These are phyloP conservation scores for Sphaeramia orbicularis DNA, from an alignment of 2,797 vertebrate species.

Conservation along the genomic window DNA sequence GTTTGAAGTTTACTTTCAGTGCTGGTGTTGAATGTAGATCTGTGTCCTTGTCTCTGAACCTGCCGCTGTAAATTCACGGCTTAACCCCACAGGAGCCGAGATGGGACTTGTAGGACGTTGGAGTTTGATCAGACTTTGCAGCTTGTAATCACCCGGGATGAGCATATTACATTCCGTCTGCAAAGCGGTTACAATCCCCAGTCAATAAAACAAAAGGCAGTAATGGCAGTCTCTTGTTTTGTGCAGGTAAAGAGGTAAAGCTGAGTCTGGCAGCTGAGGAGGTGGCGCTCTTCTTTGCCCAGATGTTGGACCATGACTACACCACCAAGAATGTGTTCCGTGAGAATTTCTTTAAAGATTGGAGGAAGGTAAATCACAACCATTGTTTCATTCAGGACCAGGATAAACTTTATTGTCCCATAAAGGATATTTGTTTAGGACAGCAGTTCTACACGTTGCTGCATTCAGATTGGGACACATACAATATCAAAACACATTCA, in stretches of 20 bases:
- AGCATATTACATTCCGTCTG: not conserved
- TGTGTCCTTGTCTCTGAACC: constrained; percentile 47
- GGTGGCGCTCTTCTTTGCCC: constrained; percentile 85
- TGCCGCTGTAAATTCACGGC: constrained; percentile 7
- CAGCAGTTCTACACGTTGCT: no score
- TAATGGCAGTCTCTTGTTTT: not conserved
- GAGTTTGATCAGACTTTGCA: constrained; percentile 17
- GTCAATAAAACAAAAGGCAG: no score
- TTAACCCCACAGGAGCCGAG: constrained; percentile 28
- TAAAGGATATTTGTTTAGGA: no score
- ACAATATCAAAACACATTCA: no score
- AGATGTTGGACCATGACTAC: constrained; percentile 90
- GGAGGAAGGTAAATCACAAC: constrained; percentile 82
- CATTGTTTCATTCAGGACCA: no score
- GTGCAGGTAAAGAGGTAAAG: constrained; percentile 78
- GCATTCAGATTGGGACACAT: no score
- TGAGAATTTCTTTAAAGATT: constrained; percentile 87
- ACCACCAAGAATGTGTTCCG: constrained; percentile 86
- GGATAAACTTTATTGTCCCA: no score
- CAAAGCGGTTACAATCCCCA: not conserved
- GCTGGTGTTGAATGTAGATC: constrained; percentile 50
- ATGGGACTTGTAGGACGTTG: not conserved
- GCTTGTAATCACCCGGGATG: not conserved
- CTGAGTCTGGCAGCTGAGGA: constrained; percentile 83
- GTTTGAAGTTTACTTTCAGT: constrained; percentile 27